Base-by-base conservation (phyloP, 2,113 vertebrate genomes). In the Calyptomena viridis region DNA sequence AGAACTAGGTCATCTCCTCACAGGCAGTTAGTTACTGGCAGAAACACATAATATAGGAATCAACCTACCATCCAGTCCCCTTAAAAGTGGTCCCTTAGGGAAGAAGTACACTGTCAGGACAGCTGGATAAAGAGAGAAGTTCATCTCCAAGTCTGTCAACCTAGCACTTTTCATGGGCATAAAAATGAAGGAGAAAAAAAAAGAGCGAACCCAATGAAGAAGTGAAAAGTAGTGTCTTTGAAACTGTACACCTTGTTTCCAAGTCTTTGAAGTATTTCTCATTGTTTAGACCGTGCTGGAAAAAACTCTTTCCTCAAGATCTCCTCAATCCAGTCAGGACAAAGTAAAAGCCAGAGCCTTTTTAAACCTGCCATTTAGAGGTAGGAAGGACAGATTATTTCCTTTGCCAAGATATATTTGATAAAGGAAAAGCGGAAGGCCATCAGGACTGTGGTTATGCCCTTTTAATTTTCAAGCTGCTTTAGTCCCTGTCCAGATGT, bases 1-100 rank as follows among this genome's bases (percentile, higher is more conserved):
- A 89, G 92, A 92, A 93, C 40, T 78, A 96, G 89, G 77, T 96
- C 76, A 84, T 86, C 66, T 85, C 72, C 90, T 84, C 78, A 86
- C 90, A 94, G 86, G 83, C 79, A 96, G 80, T 94, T 91, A 96
- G 85, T 72, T 89, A 78, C 44, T 87, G 92, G 69, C 77, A 95
- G 93, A 72, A 88, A 89, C 1, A 1, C 52, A 71, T 77, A 96
- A 95, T 87, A 60, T 72, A 73, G 77, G 90, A 94, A 93, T 90
- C 90, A 95, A 82, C 69, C 83, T 96, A 94, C 88, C 79, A 96
- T 92, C 93, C 76, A 75, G 76, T 75, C 62, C 28, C 56, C 77
- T 94, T 93, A 87, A 87, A 95, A 96, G 69, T 71, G 56, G 73
- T 90, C 92, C 86, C 86, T 94, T 67, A 96, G 80, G 93, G 77